phyloP scores from a whole-genome alignment of 2,888 invertebrate species.

The Chaitophorus viminalis region DNA sequence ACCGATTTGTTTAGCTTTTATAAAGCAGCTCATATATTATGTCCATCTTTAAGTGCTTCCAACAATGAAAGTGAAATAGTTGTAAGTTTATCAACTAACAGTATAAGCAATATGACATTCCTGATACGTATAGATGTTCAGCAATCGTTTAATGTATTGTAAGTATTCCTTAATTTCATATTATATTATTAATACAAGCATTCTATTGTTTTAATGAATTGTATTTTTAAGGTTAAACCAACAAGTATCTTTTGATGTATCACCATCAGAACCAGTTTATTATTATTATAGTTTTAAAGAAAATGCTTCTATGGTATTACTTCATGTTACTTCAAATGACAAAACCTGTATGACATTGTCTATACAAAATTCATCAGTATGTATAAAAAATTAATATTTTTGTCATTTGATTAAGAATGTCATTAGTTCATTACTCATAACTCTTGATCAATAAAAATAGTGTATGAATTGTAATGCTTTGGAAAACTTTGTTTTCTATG shows the following conservation, averaged over 20 bases:
- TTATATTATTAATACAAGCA: not conserved
- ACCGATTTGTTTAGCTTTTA: constrained; percentile 24
- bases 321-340: constrained; percentile 75
- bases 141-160: constrained; percentile 72
- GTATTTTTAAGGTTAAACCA: constrained; percentile 36
- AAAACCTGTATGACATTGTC: constrained; percentile 81
- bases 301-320: constrained; percentile 70
- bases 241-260: constrained; percentile 65
- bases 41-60: constrained; percentile 21
- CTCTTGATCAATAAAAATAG: too few relatives aligned
- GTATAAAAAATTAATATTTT: constrained; percentile 63
- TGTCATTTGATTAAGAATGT: too few relatives aligned
- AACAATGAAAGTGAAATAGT: constrained; percentile 71
- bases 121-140: constrained; percentile 73
- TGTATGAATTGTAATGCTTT: too few relatives aligned
- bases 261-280: constrained; percentile 74
- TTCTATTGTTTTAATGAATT: not conserved
- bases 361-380: constrained; percentile 79
- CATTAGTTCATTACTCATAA: too few relatives aligned
- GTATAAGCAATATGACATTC: constrained; percentile 71
- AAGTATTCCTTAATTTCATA: constrained; percentile 62
- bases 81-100: constrained; percentile 77
- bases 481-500: too few relatives aligned
- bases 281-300: constrained; percentile 70
- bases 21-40: constrained; percentile 53